Conservation (phyloP, 2,888 invertebrate species). For the Iselma pallidipennis region DNA sequence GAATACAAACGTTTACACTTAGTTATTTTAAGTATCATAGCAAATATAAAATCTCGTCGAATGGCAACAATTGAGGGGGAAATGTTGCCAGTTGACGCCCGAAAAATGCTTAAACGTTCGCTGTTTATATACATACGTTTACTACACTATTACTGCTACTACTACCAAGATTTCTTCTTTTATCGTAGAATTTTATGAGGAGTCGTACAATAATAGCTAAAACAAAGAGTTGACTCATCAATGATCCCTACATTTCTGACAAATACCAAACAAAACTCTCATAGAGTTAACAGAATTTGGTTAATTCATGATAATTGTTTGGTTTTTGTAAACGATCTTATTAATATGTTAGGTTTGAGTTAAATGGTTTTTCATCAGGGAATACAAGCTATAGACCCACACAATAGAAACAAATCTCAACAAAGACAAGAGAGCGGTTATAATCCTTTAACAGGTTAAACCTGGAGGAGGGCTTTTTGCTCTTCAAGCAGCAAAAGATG, state of each 20-base stretch:
- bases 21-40: slow-evolving; percentile 26
- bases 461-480: neutral
- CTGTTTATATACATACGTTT: slow-evolving; percentile 22
- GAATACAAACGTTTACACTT: slow-evolving; percentile 26
- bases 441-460: neutral
- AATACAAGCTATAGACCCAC: neutral
- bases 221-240: neutral
- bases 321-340: neutral
- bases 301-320: neutral
- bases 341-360: neutral
- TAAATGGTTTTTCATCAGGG: neutral
- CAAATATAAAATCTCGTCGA: slow-evolving; percentile 27
- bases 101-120: slow-evolving; percentile 19
- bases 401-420: neutral
- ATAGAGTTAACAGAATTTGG: neutral
- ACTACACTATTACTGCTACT: too few relatives aligned
- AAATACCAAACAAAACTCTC: neutral
- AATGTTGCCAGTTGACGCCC: slow-evolving; percentile 25
- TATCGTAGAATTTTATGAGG: neutral
- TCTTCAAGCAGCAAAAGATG: neutral
- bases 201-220: neutral
- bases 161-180: neutral
- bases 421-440: neutral
- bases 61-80: slow-evolving; percentile 27
- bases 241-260: neutral